Percentiles rank a stretch among this genome's conserved stretches.
These are phyloP conservation scores for Melopsittacus undulatus DNA, from an alignment of 2,797 vertebrate species.

Conservation along the genomic window DNA sequence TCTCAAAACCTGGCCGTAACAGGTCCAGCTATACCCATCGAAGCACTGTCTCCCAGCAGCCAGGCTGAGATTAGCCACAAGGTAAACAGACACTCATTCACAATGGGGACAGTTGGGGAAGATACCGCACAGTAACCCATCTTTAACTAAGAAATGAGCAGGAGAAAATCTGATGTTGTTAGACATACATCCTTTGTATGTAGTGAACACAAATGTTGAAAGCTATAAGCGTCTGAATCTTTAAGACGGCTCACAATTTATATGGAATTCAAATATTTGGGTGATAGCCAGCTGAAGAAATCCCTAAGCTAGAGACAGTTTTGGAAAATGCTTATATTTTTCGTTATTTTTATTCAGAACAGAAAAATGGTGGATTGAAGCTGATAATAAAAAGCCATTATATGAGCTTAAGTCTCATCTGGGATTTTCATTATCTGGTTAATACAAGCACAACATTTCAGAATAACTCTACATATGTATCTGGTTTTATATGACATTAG, in stretches of 20 bases:
- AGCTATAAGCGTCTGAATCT: not conserved
- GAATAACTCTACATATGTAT: not conserved
- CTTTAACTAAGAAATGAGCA: not conserved
- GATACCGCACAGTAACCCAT: not conserved
- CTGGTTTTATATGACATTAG: not conserved
- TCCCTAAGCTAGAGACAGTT: not conserved
- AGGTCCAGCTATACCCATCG: too few species aligned
- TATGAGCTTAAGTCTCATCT: not conserved
- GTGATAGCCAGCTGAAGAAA: not conserved
- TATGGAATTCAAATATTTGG: not conserved
- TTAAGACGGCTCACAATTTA: not conserved
- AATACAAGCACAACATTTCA: not conserved
- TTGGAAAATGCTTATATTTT: not conserved
- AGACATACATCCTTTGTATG: accelerated
- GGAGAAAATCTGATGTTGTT: not conserved
- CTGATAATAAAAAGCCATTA: not conserved
- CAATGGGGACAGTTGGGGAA: accelerated
- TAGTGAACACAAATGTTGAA: not conserved
- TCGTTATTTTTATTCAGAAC: accelerated
- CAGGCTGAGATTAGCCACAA: not conserved
- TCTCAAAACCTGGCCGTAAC: not conserved
- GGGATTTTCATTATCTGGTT: not conserved
- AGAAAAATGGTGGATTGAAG: not conserved
- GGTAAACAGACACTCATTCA: not conserved
- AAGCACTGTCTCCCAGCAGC: not conserved